Conservation (phyloP, 2,797 vertebrate genomes). For the Rhinatrema bivittatum region DNA sequence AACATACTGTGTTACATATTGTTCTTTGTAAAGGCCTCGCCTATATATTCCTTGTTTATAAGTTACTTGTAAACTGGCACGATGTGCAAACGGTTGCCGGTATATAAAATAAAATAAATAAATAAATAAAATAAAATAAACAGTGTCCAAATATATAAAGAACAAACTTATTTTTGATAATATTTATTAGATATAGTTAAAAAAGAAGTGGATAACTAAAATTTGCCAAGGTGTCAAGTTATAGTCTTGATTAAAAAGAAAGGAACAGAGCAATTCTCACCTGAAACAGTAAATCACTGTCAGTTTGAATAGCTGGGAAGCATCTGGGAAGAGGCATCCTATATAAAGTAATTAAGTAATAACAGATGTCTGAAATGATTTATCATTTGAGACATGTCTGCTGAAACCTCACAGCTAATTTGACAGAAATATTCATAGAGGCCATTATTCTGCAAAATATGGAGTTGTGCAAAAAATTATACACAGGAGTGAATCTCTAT, state of each 20-base stretch:
- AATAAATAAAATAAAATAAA: too few species aligned
- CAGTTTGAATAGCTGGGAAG: slow-evolving; percentile 20
- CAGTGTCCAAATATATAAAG: too few species aligned
- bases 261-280: neutral
- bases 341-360: slow-evolving; percentile 34
- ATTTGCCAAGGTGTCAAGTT: neutral
- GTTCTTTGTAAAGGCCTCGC: too few species aligned
- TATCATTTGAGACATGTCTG: slow-evolving; percentile 10
- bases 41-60: too few species aligned
- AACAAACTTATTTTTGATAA: too few species aligned
- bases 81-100: too few species aligned
- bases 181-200: too few species aligned
- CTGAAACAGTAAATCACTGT: slow-evolving; percentile 1
- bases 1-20: too few species aligned
- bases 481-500: too few species aligned
- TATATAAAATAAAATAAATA: too few species aligned
- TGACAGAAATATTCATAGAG: slow-evolving; percentile 9
- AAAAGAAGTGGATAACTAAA: neutral
- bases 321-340: slow-evolving; percentile 19
- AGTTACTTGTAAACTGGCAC: too few species aligned
- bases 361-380: slow-evolving; percentile 28
- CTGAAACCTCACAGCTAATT: slow-evolving; percentile 19
- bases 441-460: neutral
- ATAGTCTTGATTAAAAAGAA: neutral
- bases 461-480: too few species aligned